A percentile compares a stretch with the other conserved stretches of the same genome.
Conservation (phyloP, 2,113 vertebrate genomes). For the Phyllostomus hastatus region DNA sequence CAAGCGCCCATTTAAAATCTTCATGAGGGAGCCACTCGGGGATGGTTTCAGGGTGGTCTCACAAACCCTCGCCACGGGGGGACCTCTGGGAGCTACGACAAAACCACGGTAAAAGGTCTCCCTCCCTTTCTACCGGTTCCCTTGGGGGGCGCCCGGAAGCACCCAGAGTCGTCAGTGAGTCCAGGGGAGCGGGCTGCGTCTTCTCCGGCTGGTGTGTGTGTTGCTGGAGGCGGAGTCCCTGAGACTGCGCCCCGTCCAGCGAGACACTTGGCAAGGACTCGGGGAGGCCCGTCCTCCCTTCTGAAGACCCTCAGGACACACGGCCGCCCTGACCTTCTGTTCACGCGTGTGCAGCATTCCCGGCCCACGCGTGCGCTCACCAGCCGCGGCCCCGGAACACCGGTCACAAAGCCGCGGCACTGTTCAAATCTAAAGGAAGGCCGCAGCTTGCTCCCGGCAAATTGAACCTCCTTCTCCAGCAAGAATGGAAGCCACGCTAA, state of each 20-base stretch:
- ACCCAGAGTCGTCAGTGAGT: background rate
- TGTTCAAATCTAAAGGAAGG: background rate
- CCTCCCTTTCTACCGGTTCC: background rate
- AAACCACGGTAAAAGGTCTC: rapidly evolving
- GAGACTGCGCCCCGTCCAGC: background rate
- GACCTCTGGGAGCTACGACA: background rate
- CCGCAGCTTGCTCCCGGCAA: background rate
- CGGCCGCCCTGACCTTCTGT: background rate
- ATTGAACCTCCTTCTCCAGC: background rate
- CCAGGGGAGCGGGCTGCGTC: background rate
- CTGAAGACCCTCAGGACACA: background rate
- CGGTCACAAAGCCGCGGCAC: too few species aligned
- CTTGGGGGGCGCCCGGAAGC: background rate
- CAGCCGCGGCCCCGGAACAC: too few species aligned
- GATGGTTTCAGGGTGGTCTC: background rate
- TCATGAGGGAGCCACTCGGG: background rate
- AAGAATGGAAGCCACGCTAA: slow-evolving; percentile 15
- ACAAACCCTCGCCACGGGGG: background rate
- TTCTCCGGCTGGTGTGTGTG: background rate
- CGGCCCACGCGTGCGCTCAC: background rate
- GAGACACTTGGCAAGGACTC: background rate
- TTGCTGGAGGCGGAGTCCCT: background rate
- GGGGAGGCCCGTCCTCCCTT: background rate
- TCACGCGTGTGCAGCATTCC: background rate
- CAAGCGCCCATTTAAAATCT: background rate